Percentiles rank a stretch among this genome's conserved stretches.
phyloP scores from a whole-genome alignment of 2,888 invertebrate genomes.

The Bruchidius siliquastri region DNA sequence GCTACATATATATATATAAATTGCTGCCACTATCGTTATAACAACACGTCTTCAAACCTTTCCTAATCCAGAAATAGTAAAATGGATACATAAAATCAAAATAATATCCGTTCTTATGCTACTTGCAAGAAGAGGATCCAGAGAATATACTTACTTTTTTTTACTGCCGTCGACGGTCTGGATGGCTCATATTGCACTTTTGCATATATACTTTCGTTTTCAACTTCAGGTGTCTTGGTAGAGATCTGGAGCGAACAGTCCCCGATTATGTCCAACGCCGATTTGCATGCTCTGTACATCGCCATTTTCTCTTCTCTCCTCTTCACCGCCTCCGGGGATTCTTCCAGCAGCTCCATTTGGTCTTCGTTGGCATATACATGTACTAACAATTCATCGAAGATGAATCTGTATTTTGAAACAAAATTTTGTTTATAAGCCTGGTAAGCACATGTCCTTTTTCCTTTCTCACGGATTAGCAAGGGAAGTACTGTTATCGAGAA shows the following conservation, averaged over 20 bases:
- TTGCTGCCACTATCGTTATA: too few relatives aligned
- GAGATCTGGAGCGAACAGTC: conserved; percentile 80
- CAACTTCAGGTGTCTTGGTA: conserved; percentile 9
- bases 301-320: conserved; percentile 96
- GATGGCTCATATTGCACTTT: conserved; percentile 3
- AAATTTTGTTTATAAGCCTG: too few relatives aligned
- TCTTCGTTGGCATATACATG: conserved; percentile 95
- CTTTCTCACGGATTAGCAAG: too few relatives aligned
- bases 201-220: conserved; percentile 9
- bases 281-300: conserved; percentile 99
- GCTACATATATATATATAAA: too few relatives aligned
- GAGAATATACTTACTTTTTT: conserved; percentile 21
- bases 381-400: conserved; percentile 92
- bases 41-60: too few relatives aligned
- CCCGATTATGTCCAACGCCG: conserved; percentile 93
- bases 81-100: too few relatives aligned
- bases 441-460: too few relatives aligned
- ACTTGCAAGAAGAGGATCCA: too few relatives aligned
- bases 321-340: conserved; percentile 92
- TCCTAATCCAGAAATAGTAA: too few relatives aligned
- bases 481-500: too few relatives aligned
- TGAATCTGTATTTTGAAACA: conserved; percentile 38
- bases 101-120: not conserved
- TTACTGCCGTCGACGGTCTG: conserved; percentile 16
- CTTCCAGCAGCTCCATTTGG: conserved; percentile 98